Evolutionary conservation across 2,113 vertebrate genomes (phyloP), one percentile per base, ranked within the genome.

Genomic region (Lampris incognitus): DNA sequence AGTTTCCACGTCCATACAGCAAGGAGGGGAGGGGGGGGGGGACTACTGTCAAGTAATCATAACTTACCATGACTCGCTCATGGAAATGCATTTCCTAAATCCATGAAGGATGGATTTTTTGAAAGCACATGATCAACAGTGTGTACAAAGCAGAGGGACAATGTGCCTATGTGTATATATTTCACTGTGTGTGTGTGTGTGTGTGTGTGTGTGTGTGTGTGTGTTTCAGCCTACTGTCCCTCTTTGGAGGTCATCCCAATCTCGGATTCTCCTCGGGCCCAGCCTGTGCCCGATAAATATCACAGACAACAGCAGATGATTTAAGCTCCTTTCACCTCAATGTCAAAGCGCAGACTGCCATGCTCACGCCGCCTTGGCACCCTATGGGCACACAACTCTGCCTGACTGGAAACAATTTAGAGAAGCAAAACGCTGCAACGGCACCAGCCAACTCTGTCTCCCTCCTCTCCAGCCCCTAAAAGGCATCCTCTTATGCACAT

Each of bases 271-370:
- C 41, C 38, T 44, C 54, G 42, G 54, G 46, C 55, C 41, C 66
- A 59, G 58, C 54, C 24, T 66, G 50, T 50, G 63, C 56, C 13
- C 24, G 62, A 72, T 62, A 78, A 79, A 77, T 66, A 66, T 39
- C 65, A 65, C 50, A 66, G 68, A 76, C 69, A 42, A 58, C 39
- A 40, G 48, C 52, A 41, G 64, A 74, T 82, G 81, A 86, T 89
- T 91, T 77, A 85, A 66, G 70, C 63, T 85, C 69, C 70, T 65
- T 55, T 87, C 75, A 76, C 78, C 74, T 87, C 75, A 78, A 68
- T 70, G 80, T 81, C 84, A 80, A 74, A 58, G 48, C 57, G 48
- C 7, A 67, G 61, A 54, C 76, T 67, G 64, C 41, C 44, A 6
- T 51, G 50, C 40, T 44, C 6, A 1, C 54, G 67, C 61, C 44